phyloP scores from a whole-genome alignment of 2,797 vertebrate genomes.

The Morelia viridis region DNA sequence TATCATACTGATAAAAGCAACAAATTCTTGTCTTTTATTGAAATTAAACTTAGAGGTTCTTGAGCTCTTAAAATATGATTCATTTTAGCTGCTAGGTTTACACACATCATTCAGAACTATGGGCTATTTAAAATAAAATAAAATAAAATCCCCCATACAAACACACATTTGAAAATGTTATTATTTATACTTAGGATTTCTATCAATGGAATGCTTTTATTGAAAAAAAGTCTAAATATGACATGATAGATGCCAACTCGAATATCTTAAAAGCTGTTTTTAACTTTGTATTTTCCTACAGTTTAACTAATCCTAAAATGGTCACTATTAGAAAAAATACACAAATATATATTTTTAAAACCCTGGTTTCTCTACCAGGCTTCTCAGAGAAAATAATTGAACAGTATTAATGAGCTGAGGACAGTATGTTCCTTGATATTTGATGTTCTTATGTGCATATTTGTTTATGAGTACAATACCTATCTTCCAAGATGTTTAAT shows the following conservation, averaged over 20 bases:
- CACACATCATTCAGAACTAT: background rate
- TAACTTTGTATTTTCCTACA: constrained; percentile 78
- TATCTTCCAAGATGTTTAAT: constrained; percentile 32
- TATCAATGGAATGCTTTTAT: constrained; percentile 76
- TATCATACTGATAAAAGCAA: constrained; percentile 48
- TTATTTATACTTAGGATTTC: constrained; percentile 57
- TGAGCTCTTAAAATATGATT: constrained; percentile 45
- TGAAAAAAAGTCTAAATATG: constrained; percentile 75
- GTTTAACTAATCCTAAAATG: constrained; percentile 73
- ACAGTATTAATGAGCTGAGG: constrained; percentile 27
- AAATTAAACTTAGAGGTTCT: constrained; percentile 46
- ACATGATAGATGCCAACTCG: constrained; percentile 81
- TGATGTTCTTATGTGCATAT: constrained; percentile 22
- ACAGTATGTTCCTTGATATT: constrained; percentile 16
- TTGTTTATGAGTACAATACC: constrained; percentile 49
- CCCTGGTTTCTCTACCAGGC: background rate
- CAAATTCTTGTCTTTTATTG: constrained; percentile 48
- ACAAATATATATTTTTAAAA: constrained; percentile 30
- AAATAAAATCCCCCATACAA: background rate
- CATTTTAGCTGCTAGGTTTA: constrained; percentile 51
- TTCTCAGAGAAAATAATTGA: constrained; percentile 35
- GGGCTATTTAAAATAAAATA: background rate
- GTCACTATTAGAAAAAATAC: constrained; percentile 65
- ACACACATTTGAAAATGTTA: background rate
- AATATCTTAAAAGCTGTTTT: constrained; percentile 78